phyloP scores from a whole-genome alignment of 1,140 invertebrate species.

The Pseudomyrmex concolor region DNA sequence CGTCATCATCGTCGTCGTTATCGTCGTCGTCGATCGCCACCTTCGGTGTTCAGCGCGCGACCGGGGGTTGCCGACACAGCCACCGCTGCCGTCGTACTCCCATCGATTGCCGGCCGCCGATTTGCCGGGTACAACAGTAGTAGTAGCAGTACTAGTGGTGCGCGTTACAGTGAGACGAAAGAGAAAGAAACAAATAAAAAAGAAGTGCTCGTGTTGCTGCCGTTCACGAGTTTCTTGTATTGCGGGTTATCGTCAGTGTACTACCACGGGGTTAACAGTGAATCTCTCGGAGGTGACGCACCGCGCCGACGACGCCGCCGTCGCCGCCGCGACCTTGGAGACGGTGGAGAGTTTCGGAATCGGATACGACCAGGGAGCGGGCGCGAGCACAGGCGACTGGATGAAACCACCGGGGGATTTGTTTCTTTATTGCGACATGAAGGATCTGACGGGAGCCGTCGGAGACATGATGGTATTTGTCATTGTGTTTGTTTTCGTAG shows the following conservation, averaged over 20 bases:
- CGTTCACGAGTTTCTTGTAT: conserved; percentile 6
- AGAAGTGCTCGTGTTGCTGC: conserved; percentile 42
- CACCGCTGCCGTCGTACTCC: conserved; percentile 15
- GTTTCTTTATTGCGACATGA: conserved; percentile 90
- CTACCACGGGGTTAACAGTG: conserved; percentile 80
- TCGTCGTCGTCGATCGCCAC: conserved; percentile 10
- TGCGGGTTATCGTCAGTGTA: conserved; percentile 13
- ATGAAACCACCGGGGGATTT: conserved; percentile 90
- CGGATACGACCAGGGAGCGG: conserved; percentile 80
- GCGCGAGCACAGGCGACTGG: conserved; percentile 84
- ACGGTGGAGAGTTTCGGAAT: conserved; percentile 86
- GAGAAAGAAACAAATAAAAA: conserved; percentile 30
- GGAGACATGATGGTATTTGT: conserved; percentile 87
- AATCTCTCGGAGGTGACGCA: conserved; percentile 81
- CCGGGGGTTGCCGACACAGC: conserved; percentile 61
- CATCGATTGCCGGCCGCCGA: conserved; percentile 55
- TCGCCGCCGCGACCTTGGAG: conserved; percentile 76
- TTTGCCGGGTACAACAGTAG: conserved; percentile 50
- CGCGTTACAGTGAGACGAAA: conserved; percentile 33
- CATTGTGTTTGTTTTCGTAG: not conserved
- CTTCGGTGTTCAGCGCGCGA: conserved; percentile 37
- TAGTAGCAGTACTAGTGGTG: conserved; percentile 11
- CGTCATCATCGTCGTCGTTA: not conserved
- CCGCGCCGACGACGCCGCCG: conserved; percentile 79
- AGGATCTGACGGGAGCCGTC: conserved; percentile 88